Base-by-base conservation (phyloP, 2,797 vertebrate genomes). In the Lacerta bilineata region DNA sequence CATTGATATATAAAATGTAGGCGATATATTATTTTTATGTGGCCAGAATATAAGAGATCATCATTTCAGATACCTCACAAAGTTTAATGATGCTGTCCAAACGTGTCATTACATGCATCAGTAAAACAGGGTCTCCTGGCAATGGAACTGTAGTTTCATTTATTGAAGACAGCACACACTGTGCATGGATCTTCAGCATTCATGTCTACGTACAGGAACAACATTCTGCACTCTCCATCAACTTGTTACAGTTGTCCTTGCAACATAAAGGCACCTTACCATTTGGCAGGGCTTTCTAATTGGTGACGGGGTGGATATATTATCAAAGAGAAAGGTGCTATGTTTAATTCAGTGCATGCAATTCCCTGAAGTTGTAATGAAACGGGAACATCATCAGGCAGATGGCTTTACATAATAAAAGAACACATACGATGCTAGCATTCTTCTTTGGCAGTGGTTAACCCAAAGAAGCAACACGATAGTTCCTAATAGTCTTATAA, bases 11-110 rank as follows among this genome's bases (percentile, higher is more conserved):
- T 9, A 64, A 50, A 50, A 11, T 36, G 0, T 36, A 86, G 11
- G n/a, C 69, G 79, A 87, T 85, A 59, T 46, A 50, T 85, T 90
- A 93, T 87, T 90, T 92, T 86, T n/a, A 88, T 90, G 86, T 82
- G 85, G 89, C 20, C 8, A 80, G 90, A 91, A 59, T 86, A 0
- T 87, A 11, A 2, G 1, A 93, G 80, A 71, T 50, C 80, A 79
- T 86, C 76, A 87, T 87, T 91, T 91, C 23, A 90, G 74, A 90
- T 94, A 93, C 20, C 20, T 87, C 75, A 64, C 81, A 93, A 76
- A 83, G 23, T 86, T 36, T 90, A 87, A 91, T 75, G 80, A 66
- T 5, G 87, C 85, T 87, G 20, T 36, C 33, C 8, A 71, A 89
- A 41, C 8, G 13, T 83, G 80, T 88, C 55, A 91, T 91, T 87